Evolutionary conservation across 2,888 invertebrate genomes (phyloP).

Genomic region (Mesochorus sp.): DNA sequence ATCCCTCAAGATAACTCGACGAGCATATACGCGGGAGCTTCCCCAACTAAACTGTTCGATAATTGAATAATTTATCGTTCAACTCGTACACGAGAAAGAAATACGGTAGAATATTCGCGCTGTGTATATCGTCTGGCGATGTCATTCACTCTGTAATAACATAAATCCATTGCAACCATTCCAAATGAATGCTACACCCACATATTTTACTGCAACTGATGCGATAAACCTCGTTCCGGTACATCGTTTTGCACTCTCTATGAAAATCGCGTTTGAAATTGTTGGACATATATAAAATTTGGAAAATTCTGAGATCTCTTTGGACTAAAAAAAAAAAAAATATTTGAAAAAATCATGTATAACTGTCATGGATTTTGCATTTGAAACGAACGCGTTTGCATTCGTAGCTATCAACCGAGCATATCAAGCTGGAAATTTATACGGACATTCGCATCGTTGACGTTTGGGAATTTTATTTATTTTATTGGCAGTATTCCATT

Average conservation of each 20-base stretch:
- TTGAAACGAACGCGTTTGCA: neutral
- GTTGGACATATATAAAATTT: too few relatives aligned
- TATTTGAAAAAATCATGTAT: too few relatives aligned
- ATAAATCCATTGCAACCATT: neutral
- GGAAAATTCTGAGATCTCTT: too few relatives aligned
- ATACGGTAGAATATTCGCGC: neutral
- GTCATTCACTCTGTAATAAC: neutral
- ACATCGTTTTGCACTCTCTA: neutral
- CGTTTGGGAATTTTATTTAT: neutral
- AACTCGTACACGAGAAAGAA: neutral
- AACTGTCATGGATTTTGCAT: too few relatives aligned
- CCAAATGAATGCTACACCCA: neutral
- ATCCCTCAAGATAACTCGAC: constrained; percentile 3
- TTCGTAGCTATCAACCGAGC: neutral
- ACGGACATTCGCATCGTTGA: too few relatives aligned
- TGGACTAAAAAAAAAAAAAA: neutral
- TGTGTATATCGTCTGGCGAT: neutral
- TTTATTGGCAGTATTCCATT: neutral
- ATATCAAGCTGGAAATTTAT: neutral
- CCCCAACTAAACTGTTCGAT: constrained; percentile 13
- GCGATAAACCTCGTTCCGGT: neutral
- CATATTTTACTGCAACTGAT: neutral
- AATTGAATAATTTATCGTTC: constrained; percentile 36
- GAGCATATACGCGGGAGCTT: constrained; percentile 1
- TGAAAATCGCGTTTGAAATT: too few relatives aligned